Evolutionary conservation across 2,888 invertebrate genomes (phyloP), one percentile per base, ranked within the genome.

Genomic region (Chrysodeixis includens): DNA sequence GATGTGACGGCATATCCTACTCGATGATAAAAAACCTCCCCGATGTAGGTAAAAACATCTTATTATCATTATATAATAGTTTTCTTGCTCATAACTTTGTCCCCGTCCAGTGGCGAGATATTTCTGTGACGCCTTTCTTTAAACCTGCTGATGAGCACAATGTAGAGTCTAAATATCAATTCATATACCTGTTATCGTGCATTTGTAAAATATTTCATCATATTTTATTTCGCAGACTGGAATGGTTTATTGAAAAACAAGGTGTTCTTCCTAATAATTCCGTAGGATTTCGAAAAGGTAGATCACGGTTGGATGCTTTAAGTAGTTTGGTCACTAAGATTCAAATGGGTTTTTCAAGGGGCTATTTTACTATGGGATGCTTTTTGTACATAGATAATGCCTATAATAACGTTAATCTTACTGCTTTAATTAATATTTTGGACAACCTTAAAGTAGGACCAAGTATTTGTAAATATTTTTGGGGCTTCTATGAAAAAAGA

Each of bases 1-100:
- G 59, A 40, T 55, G 56, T 46, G 62, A 70, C 30, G 70, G 40
- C 49, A 70, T 66, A 46, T 63, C 66, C 14, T 66, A 66, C 46
- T 63, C 53, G 18, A 66, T 66, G 66, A 70, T 66, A 10, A 44
- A 46, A 5, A 56, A 56, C 26, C 26, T 56, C n/a, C 56, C 56
- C 32, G 46, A 56, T 12, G 49, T 18, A 3, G 49, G 49, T 16
- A 49, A 49, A 49, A 4, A 2, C n/a, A 8, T 49, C 2, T 16
- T 49, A 49, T 8, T 49, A 49, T 3, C 49, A 8, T 49, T 49
- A 49, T 49, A 49, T 49, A 49, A 49, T 20, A 16, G 5, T 3
- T 49, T 49, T 16, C n/a, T 49, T 3, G 9, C 2, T 2, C 49
- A 16, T 49, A 49, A 16, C 9, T 49, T 49, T 49, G 49, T 49